Conservation (phyloP, 2,888 invertebrate species). For the Sinhomidia bicolor region DNA sequence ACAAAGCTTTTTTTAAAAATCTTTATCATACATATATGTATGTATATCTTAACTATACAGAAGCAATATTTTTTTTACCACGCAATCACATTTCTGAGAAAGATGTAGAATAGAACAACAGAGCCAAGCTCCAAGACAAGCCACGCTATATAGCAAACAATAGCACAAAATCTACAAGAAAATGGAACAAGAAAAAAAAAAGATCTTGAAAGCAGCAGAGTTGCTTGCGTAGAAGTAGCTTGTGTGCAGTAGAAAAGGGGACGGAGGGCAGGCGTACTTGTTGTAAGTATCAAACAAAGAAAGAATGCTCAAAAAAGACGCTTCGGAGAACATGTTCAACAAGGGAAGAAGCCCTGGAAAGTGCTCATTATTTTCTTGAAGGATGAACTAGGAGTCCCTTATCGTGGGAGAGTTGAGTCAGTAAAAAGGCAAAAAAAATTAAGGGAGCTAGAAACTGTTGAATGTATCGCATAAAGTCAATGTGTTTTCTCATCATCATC, state of each 20-base stretch:
- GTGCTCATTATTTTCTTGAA: conserved; percentile 26
- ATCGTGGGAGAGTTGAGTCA: not conserved
- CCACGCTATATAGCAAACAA: not conserved
- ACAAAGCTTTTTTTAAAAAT: not conserved
- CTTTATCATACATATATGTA: too few species aligned
- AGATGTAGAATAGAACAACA: conserved; percentile 2
- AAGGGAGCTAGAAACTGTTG: conserved; percentile 19
- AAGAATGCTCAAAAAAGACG: not conserved
- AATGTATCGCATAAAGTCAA: conserved; percentile 22
- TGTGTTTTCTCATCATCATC: conserved; percentile 33
- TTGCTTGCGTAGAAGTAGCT: not conserved
- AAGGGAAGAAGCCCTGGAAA: conserved; percentile 16
- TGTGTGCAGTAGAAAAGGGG: not conserved
- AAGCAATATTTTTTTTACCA: not conserved
- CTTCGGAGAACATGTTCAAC: not conserved
- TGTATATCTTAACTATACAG: not conserved
- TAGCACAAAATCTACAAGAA: not conserved
- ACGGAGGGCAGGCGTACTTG: not conserved
- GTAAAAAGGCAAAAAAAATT: not conserved
- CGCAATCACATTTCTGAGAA: not conserved
- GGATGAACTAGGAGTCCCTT: not conserved
- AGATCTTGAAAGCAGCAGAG: not conserved
- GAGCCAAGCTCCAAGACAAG: not conserved
- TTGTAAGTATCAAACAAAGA: conserved; percentile 14
- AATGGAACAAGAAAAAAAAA: not conserved